Evolutionary conservation across 2,888 invertebrate species (phyloP), one percentile per base, ranked within the genome.

Genomic region (Plebejus argus): DNA sequence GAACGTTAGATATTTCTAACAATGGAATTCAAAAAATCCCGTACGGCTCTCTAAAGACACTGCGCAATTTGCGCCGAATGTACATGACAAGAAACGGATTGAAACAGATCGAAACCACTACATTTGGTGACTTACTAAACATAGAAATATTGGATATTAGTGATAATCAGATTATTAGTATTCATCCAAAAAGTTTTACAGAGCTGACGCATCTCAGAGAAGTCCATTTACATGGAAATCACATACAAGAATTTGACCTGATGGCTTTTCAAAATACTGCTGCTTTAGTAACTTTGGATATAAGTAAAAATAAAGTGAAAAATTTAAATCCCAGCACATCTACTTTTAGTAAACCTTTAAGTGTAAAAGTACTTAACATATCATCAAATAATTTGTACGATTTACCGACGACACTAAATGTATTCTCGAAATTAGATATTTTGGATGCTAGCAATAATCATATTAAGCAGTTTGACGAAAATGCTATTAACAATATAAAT

Each of bases 361-460:
- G 96, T 71, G 93, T 98, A 72, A 96, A 97, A 89, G 95, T 95
- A 81, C 88, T 98, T 45, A 97, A 97, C 87, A 95, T 97, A 77
- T 97, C 98, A 0, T 96, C 97, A 79, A 98, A 98, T 87, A 95
- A 95, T 78, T 89, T 98, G 76, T 94, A 95, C 28, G 95, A 96
- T 84, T 93, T 98, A 79, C 97, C 98, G 4, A 91, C 95, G 76
- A 96, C 96, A 53, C 89, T 98, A 76, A 96, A 96, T 78, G 95
- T 96, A 80, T 91, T 98, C 81, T 94, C 95, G 35, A 95, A 95
- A 81, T 90, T 98, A 23, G 96, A 96, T 86, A 92, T 96, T 78
- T 92, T 98, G 74, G 97, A 98, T 87, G 93, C 98, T 78, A 97
- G 97, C 85, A 96, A 95, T 86, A 98, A 98, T 89, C 95, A 96